A percentile compares a stretch with the other conserved stretches of the same genome.
These are phyloP conservation scores for Meta bourneti DNA, from an alignment of 2,888 invertebrate species.

Conservation along the genomic window DNA sequence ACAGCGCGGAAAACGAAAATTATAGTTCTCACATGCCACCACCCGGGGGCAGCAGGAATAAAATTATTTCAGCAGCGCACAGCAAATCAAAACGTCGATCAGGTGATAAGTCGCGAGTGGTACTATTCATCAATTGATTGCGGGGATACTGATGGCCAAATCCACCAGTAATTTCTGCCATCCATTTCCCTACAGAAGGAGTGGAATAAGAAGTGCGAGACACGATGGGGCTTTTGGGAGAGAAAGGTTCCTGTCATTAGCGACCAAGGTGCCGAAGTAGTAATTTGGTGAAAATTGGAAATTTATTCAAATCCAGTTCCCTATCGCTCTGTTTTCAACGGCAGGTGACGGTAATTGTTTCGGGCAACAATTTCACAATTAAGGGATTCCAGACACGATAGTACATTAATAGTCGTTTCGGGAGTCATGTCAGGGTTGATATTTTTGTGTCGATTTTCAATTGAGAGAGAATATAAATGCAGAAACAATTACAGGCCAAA, in stretches of 20 bases:
- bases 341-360: background rate
- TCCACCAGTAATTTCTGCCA: constrained; percentile 22
- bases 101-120: constrained; percentile 59
- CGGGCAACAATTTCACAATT: background rate
- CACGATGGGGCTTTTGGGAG: background rate
- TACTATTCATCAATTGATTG: constrained; percentile 43
- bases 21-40: constrained; percentile 16
- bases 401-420: constrained; percentile 8
- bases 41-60: background rate
- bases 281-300: constrained; percentile 57
- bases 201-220: constrained; percentile 4
- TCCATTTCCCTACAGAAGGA: background rate
- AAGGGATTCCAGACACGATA: background rate
- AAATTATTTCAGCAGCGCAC: constrained; percentile 9
- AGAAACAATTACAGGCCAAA: background rate
- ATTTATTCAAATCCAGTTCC: constrained; percentile 36
- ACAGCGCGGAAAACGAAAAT: constrained; percentile 36
- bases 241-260: constrained; percentile 30
- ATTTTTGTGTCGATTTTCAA: constrained; percentile 7
- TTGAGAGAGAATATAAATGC: constrained; percentile 3
- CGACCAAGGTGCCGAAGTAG: constrained; percentile 46
- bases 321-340: background rate
- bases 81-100: constrained; percentile 51
- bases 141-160: constrained; percentile 11
- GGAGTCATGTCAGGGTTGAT: constrained; percentile 2